Evolutionary conservation across 2,888 invertebrate genomes (phyloP), one percentile per base, ranked within the genome.

Genomic region (Lobophora halterata): DNA sequence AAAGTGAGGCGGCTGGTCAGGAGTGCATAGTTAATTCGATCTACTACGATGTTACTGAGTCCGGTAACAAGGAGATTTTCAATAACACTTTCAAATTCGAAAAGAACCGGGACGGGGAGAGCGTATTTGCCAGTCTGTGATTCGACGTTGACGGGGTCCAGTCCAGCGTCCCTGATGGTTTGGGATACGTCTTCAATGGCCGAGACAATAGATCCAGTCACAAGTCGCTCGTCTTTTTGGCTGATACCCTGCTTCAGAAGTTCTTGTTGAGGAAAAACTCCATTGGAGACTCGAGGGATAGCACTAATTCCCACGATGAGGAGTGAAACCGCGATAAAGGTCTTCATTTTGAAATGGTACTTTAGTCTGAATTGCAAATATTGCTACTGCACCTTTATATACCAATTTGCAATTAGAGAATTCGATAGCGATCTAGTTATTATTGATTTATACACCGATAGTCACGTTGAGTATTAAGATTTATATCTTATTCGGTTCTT

Each of bases 31-130:
- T 43, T 46, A 3, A 80, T 20, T 0, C 54, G 17, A 6, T 76
- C 61, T 2, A 77, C 47, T 0, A 54, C 58, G 30, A 79, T 79
- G 0, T 68, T 62, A 16, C 75, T 73, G 1, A 77, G 31, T 2
- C 49, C 49, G n/a, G 5, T 10, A 9, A 46, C n/a, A 1, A 25
- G 18, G 1, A 46, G 2, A 0, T 38, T 19, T 17, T 33, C 20
- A 0, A 44, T 3, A 0, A 6, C 1, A 3, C 2, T 7, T 3
- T 38, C 11, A 0, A 11, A 7, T 13, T 19, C 31, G 17, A 39
- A 31, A 3, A 44, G 27, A 1, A 25, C 16, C n/a, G 33, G 26
- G 0, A 46, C 35, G 1, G 42, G 46, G 1, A 39, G 21, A n/a
- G 29, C 35, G 10, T 26, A 39, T 9, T 16, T n/a, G 4, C 11